Evolutionary conservation across 2,888 invertebrate species (phyloP).

Genomic region (Plebejus argus): DNA sequence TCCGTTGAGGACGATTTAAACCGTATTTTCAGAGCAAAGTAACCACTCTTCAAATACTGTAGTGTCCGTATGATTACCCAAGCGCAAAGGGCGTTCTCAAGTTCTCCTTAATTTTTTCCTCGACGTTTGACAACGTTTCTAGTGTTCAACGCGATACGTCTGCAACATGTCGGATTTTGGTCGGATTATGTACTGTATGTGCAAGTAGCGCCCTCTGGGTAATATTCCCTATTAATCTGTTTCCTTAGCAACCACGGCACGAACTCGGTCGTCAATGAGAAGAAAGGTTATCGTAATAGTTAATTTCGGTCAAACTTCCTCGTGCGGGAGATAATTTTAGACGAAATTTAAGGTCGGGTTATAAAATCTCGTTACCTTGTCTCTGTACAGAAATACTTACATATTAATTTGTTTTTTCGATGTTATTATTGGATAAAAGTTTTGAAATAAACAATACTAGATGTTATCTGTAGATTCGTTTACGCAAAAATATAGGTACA

Average conservation of each 20-base stretch:
- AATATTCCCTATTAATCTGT: not conserved
- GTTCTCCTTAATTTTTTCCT: no score
- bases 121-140: no score
- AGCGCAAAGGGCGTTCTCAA: no score
- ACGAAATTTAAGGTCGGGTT: slow-evolving; percentile 12
- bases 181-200: no score
- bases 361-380: slow-evolving; percentile 12
- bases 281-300: slow-evolving; percentile 23
- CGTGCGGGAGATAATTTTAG: not conserved
- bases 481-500: not conserved
- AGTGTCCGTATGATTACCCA: no score
- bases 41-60: no score
- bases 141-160: no score
- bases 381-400: not conserved
- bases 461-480: not conserved
- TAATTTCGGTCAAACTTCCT: slow-evolving; percentile 8
- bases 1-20: no score
- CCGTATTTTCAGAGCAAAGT: no score
- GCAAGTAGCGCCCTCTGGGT: no score
- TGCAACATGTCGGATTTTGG: no score
- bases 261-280: not conserved
- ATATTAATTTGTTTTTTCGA: not conserved
- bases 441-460: not conserved
- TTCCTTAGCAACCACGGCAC: not conserved
- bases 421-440: not conserved